Percentiles rank a stretch among this genome's conserved stretches.
Evolutionary conservation across 2,888 invertebrate species (phyloP).

Genomic region (Cabera pusaria): DNA sequence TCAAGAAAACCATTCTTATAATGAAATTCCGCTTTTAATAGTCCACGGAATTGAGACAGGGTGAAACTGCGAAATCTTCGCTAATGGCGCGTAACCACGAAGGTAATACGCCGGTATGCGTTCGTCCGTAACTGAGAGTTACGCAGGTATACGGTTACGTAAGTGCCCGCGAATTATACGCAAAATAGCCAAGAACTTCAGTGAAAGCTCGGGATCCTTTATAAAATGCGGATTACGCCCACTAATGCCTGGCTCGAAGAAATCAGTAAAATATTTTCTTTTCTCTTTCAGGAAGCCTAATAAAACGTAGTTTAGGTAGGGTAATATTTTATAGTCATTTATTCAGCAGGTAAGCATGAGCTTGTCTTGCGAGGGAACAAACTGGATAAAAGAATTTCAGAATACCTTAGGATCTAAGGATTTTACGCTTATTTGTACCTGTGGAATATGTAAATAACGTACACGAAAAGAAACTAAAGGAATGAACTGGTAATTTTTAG

Average conservation of each 20-base stretch:
- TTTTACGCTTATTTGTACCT: slow-evolving; percentile 26
- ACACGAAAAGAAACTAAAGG: no score
- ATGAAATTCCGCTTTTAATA: slow-evolving; percentile 71
- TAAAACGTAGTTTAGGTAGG: slow-evolving; percentile 36
- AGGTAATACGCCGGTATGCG: slow-evolving; percentile 48
- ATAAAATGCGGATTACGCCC: slow-evolving; percentile 42
- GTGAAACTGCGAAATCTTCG: slow-evolving; percentile 66
- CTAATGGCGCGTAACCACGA: slow-evolving; percentile 69
- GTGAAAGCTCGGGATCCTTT: slow-evolving; percentile 14
- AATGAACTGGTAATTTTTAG: no score
- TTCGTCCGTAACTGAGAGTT: slow-evolving; percentile 36
- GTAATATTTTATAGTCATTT: slow-evolving; percentile 42
- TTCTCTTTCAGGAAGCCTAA: slow-evolving; percentile 31
- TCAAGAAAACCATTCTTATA: slow-evolving; percentile 65
- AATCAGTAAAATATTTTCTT: slow-evolving; percentile 33
- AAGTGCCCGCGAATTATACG: slow-evolving; percentile 40
- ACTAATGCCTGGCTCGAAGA: slow-evolving; percentile 34
- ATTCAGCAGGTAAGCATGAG: slow-evolving; percentile 37
- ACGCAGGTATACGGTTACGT: slow-evolving; percentile 32
- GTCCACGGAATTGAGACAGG: slow-evolving; percentile 62
- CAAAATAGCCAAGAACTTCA: slow-evolving; percentile 21
- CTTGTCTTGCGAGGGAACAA: slow-evolving; percentile 20
- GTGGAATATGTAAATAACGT: no score
- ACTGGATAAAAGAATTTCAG: slow-evolving; percentile 30
- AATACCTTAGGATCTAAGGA: slow-evolving; percentile 23